These are phyloP conservation scores for Macrobrachium rosenbergii DNA, from an alignment of 1,140 invertebrate species.

Conservation along the genomic window DNA sequence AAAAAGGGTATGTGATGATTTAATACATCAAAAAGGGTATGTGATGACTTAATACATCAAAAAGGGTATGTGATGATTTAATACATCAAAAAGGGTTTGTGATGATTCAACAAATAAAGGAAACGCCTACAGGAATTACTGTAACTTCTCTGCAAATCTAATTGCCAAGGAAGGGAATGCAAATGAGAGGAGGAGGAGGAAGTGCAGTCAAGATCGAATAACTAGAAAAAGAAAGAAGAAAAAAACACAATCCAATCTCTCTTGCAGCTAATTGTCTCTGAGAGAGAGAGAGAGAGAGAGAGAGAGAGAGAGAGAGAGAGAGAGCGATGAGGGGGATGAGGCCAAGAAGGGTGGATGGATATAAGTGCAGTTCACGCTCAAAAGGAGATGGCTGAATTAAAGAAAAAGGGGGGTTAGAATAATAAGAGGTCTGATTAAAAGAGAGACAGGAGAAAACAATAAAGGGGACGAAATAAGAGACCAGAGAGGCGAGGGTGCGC, in stretches of 20 bases:
- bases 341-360: background rate
- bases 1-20: too few relatives aligned
- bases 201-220: background rate
- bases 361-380: background rate
- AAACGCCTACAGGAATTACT: too few relatives aligned
- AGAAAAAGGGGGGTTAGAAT: background rate
- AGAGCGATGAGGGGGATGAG: background rate
- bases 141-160: too few relatives aligned
- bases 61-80: too few relatives aligned
- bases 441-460: constrained; percentile 4
- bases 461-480: background rate
- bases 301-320: constrained; percentile 12
- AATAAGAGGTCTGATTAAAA: constrained; percentile 1
- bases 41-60: too few relatives aligned
- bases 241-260: background rate
- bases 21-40: too few relatives aligned
- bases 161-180: too few relatives aligned
- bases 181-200: too few relatives aligned
- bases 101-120: too few relatives aligned
- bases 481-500: background rate
- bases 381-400: background rate
- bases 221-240: background rate
- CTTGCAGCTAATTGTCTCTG: too few relatives aligned
- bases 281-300: background rate
- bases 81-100: too few relatives aligned